Conservation (phyloP, 2,888 invertebrate species). For the Drosophila austrosaltans region DNA sequence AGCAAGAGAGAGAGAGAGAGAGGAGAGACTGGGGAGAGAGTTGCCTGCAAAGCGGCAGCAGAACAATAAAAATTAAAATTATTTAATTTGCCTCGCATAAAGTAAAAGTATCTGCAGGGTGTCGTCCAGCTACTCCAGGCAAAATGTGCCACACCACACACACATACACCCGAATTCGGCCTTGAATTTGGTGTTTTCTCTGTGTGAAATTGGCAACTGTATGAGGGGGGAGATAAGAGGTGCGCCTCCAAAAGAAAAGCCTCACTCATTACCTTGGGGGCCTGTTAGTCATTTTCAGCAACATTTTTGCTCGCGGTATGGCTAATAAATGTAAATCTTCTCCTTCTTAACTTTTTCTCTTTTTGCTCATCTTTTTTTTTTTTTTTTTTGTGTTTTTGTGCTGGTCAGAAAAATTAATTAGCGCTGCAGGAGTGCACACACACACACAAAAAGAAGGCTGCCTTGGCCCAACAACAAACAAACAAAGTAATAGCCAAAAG, state of each 20-base stretch:
- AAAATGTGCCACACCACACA: constrained; percentile 39
- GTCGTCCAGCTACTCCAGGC: constrained; percentile 46
- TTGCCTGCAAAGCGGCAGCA: constrained; percentile 46
- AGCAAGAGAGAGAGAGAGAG: background rate
- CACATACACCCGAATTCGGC: constrained; percentile 25
- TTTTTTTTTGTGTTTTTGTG: constrained; percentile 48
- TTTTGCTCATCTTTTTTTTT: background rate
- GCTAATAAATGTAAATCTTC: constrained; percentile 75
- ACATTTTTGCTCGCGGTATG: constrained; percentile 36
- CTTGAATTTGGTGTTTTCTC: constrained; percentile 38
- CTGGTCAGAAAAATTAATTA: constrained; percentile 77
- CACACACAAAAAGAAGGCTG: constrained; percentile 30
- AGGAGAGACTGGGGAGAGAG: constrained; percentile 25
- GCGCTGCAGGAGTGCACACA: constrained; percentile 75
- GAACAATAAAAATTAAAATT: constrained; percentile 80
- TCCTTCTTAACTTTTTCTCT: background rate
- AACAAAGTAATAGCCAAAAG: constrained; percentile 21
- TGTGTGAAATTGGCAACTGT: constrained; percentile 4
- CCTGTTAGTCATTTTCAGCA: constrained; percentile 60
- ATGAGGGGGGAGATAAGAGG: background rate
- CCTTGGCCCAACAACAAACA: constrained; percentile 24
- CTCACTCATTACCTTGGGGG: constrained; percentile 64
- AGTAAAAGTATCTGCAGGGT: constrained; percentile 63
- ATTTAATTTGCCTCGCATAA: constrained; percentile 80
- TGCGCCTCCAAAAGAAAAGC: constrained; percentile 13